Evolutionary conservation across 2,797 vertebrate species (phyloP).

Genomic region (Lemur catta): DNA sequence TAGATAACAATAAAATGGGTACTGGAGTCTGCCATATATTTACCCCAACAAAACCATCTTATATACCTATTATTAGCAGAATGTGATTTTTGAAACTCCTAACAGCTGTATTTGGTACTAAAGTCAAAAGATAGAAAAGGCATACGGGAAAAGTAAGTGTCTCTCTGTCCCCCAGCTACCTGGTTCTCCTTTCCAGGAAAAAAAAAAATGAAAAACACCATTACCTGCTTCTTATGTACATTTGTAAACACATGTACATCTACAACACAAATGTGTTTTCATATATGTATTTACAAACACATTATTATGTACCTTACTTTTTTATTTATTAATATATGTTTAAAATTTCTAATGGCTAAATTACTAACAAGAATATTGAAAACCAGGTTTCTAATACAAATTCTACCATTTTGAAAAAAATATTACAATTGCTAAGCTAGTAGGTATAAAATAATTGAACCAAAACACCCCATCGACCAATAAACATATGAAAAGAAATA

Average conservation of each 20-base stretch:
- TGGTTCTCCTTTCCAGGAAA: neutral
- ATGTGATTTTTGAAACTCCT: neutral
- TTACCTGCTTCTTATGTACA: neutral
- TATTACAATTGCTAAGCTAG: neutral
- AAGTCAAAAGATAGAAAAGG: neutral
- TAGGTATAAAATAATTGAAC: neutral
- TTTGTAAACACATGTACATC: neutral
- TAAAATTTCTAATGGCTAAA: neutral
- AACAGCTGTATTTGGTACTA: neutral
- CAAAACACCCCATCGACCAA: neutral
- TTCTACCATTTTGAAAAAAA: slow-evolving; percentile 1
- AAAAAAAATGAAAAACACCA: neutral
- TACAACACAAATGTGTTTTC: neutral
- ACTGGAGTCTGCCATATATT: neutral
- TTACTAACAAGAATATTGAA: neutral
- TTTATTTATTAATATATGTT: neutral
- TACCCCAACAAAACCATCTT: neutral
- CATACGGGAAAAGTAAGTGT: neutral
- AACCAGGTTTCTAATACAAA: slow-evolving; percentile 15
- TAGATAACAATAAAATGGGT: neutral
- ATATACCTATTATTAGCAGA: neutral
- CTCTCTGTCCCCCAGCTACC: neutral
- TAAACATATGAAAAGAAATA: slow-evolving; percentile 1
- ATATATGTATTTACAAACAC: neutral
- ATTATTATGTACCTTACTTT: neutral